These are phyloP conservation scores for Odiellus spinosus DNA, from an alignment of 2,888 invertebrate genomes.

Conservation along the genomic window DNA sequence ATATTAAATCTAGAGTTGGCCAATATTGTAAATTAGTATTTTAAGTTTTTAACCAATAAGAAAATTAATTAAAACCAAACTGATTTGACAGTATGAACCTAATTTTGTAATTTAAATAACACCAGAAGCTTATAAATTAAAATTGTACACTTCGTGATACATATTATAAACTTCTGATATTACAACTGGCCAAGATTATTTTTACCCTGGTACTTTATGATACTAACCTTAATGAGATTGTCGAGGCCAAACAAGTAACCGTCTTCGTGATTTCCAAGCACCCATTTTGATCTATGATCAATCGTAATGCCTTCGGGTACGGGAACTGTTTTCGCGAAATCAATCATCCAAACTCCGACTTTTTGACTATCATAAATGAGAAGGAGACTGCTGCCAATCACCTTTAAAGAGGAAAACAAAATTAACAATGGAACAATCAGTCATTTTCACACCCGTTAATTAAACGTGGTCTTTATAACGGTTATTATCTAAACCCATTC, in stretches of 20 bases:
- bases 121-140: too few relatives aligned
- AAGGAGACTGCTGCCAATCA: conserved; percentile 83
- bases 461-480: not conserved
- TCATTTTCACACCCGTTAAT: not conserved
- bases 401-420: conserved; percentile 33
- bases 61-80: too few relatives aligned
- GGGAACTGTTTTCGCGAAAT: conserved; percentile 80
- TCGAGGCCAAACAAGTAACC: conserved; percentile 85
- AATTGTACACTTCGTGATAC: too few relatives aligned
- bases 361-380: conserved; percentile 77
- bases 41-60: too few relatives aligned
- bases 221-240: conserved; percentile 58
- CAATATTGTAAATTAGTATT: too few relatives aligned
- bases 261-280: conserved; percentile 90
- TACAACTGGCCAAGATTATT: too few relatives aligned
- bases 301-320: conserved; percentile 51
- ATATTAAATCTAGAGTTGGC: too few relatives aligned
- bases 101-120: too few relatives aligned
- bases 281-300: conserved; percentile 66
- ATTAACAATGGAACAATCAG: conserved; percentile 1
- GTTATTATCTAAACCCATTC: not conserved
- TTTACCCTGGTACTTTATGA: too few relatives aligned
- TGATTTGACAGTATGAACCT: too few relatives aligned
- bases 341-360: conserved; percentile 89
- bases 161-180: too few relatives aligned